Base-by-base conservation (phyloP, 2,888 invertebrate species). In the Octodonta nipae region DNA sequence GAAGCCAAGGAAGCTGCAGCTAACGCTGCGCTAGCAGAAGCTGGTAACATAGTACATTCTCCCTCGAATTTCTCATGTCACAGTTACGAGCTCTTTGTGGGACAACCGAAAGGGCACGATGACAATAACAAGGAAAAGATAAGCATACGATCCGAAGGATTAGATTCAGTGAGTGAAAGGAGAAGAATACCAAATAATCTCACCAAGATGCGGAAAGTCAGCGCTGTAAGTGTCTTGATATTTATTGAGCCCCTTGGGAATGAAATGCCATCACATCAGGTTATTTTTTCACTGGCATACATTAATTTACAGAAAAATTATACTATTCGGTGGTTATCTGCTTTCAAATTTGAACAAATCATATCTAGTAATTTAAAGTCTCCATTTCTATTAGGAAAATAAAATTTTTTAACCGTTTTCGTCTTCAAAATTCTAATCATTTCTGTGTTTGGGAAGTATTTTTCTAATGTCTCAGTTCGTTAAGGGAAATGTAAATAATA, bases 21-120 rank as follows among this genome's bases (percentile, higher is more conserved):
- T 40, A 74, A 71, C 5, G 64, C 71, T 11, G 71, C 68, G 41
- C 64, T 70, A 1, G 77, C 77, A 4, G 78, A 75, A 33, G 77
- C 73, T 17, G 72, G 72, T 24, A 71, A 78, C 41, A 73, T 81
- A 54, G 81, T 83, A 45, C 88, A 89, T 64, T 88, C 89, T 34
- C 88, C 89, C 29, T 89, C 91, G 43, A 86, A 84, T 62, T 81
- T 80, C 63, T 91, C 91, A 40, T 86, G 85, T 62, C 83, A 83
- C 60, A 88, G 88, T 64, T 88, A 88, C 69, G 89, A 91, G 66
- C 69, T 85, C 49, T 89, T 87, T 66, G 83, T 86, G 47, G 83
- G 81, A 54, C 86, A 86, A 61, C 86, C 85, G 55, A 84, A 83
- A 53, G 84, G 83, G 52, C 80, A 81, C 63, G 78, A 79, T 56